Percentiles rank a stretch among this genome's conserved stretches.
Conservation (phyloP, 2,888 invertebrate genomes). For the Noctua pronuba region DNA sequence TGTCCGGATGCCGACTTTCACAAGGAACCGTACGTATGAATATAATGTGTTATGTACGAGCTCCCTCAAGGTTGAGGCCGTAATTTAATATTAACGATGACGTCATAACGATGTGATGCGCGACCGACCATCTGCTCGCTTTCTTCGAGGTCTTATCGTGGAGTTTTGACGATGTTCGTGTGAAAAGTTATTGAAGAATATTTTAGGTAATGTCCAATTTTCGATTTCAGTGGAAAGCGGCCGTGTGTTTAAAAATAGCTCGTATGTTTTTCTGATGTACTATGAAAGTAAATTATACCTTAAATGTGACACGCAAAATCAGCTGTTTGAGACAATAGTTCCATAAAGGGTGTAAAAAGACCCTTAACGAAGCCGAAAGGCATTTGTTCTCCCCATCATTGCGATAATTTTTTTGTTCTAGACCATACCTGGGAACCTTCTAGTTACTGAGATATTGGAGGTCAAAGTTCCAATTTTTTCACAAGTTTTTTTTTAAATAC, state of each 20-base stretch:
- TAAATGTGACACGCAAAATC: background rate
- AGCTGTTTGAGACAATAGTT: background rate
- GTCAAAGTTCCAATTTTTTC: too few relatives aligned
- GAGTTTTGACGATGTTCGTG: background rate
- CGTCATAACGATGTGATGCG: slow-evolving; percentile 34
- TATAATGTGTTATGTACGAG: slow-evolving; percentile 18
- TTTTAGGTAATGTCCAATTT: background rate
- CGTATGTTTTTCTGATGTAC: background rate
- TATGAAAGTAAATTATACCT: background rate
- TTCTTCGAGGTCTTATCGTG: background rate
- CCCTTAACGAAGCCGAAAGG: too few relatives aligned
- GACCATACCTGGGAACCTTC: too few relatives aligned
- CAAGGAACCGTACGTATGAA: slow-evolving; percentile 20
- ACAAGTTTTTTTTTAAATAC: too few relatives aligned
- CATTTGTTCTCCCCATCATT: too few relatives aligned
- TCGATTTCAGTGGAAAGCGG: too few relatives aligned
- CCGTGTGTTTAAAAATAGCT: background rate
- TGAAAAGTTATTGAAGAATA: background rate
- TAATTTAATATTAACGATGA: slow-evolving; percentile 45
- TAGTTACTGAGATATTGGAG: too few relatives aligned
- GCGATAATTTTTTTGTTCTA: too few relatives aligned
- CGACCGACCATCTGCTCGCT: slow-evolving; percentile 34
- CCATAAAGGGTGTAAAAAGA: too few relatives aligned
- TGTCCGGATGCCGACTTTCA: slow-evolving; percentile 23
- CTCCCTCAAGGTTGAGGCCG: slow-evolving; percentile 28